These are phyloP conservation scores for Rynchops niger DNA, from an alignment of 2,113 vertebrate species.

Conservation along the genomic window DNA sequence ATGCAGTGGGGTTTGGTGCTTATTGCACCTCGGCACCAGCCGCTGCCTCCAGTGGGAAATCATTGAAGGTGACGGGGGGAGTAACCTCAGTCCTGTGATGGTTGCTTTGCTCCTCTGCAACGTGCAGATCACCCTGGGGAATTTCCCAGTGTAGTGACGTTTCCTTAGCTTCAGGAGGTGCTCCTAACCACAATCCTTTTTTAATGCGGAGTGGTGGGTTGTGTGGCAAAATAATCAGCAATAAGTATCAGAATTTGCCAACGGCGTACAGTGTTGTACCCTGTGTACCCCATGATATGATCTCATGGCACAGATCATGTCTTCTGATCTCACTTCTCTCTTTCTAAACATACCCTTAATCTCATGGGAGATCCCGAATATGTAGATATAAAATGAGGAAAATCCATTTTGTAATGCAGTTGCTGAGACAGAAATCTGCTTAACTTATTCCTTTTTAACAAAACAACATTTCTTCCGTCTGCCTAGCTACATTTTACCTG, in stretches of 20 bases:
- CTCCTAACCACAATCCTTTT: neutral
- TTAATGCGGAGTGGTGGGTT: neutral
- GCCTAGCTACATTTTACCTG: neutral
- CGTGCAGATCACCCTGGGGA: neutral
- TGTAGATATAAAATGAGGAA: neutral
- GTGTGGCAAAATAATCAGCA: neutral
- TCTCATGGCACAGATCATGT: neutral
- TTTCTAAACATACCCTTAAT: neutral
- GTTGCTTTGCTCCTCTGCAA: neutral
- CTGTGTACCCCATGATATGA: accelerated
- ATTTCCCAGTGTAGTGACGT: neutral
- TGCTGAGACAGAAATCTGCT: neutral
- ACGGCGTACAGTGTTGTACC: neutral
- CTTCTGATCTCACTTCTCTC: neutral
- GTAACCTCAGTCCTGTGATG: neutral
- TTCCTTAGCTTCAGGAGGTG: neutral
- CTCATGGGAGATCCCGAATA: neutral
- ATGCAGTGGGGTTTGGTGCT: neutral
- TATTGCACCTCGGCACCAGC: neutral
- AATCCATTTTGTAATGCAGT: neutral
- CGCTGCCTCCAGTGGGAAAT: neutral
- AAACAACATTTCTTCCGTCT: neutral
- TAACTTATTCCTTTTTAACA: neutral
- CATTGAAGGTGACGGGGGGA: neutral
- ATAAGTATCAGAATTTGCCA: neutral